Base-by-base conservation (phyloP, 2,797 vertebrate genomes). In the Gambelia wislizenii region DNA sequence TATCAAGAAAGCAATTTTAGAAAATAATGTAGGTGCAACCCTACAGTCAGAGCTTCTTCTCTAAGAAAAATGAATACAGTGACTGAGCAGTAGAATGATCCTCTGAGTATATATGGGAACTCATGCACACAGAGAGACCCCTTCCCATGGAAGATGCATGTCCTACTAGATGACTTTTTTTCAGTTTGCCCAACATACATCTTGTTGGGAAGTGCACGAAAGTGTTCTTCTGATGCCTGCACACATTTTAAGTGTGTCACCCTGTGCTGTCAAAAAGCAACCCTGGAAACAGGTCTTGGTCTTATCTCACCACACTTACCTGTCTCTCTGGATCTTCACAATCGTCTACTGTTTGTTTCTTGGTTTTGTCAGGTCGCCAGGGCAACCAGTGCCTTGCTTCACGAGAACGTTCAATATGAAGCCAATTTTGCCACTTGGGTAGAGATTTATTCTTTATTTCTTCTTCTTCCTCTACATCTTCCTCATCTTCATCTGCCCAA, bases 251-350 rank as follows among this genome's bases (percentile, higher is more conserved):
- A 7, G n/a, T 13, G 6, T 33, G 36, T 44, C 72, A 12, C 33
- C 36, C 36, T 52, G 20, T 27, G 69, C 7, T 39, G 13, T 47
- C 30, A 64, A 13, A 49, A 78, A 86, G 20, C 12, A 75, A 59
- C 30, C 33, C 8, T 36, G 33, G 44, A 83, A 61, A 42, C 16
- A 75, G 25, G 27, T 3, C 8, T 75, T n/a, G n/a, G 54, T 64
- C 44, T 49, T 20, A 64, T 39, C 3, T 12, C 87, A 67, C 79
- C 44, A 80, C 83, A 95, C 91, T 59, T 54, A 98, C 99, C 98
- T 99, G 99, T 97, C 98, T 98, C 96, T 99, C 99, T 0, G 99
- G 99, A 92, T 99, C 99, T 89, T 99, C 99, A 87, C 99, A 99
- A 93, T 99, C 99, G 74, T 99, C 99, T 86, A 98, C 98, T 0